Percentiles rank a stretch among this genome's conserved stretches.
Evolutionary conservation across 2,888 invertebrate genomes (phyloP).

Genomic region (Drosophila rellima): DNA sequence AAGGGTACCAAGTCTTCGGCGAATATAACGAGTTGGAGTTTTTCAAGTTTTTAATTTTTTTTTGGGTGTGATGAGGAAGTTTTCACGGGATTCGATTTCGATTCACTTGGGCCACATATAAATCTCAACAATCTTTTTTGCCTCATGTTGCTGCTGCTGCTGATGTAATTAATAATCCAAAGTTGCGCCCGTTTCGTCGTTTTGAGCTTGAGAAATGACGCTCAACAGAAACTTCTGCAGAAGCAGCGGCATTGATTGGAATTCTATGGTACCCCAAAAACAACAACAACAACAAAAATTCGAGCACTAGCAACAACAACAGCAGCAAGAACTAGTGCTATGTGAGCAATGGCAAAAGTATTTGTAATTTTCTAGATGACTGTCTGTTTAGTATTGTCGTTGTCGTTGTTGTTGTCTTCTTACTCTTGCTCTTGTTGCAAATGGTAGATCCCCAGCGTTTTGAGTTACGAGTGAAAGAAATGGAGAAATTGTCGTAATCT

Average conservation of each 20-base stretch:
- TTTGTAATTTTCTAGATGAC: conserved; percentile 78
- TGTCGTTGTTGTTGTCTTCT: conserved; percentile 8
- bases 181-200: conserved; percentile 77
- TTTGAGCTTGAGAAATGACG: conserved; percentile 81
- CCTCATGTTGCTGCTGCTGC: conserved; percentile 33
- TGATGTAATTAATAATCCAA: conserved; percentile 80
- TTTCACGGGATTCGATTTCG: conserved; percentile 73
- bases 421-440: conserved; percentile 25
- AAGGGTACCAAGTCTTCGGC: background rate
- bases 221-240: conserved; percentile 32
- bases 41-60: background rate
- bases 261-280: conserved; percentile 52
- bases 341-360: conserved; percentile 74
- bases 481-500: conserved; percentile 77
- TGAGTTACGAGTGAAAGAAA: conserved; percentile 60
- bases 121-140: conserved; percentile 61
- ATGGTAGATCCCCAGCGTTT: conserved; percentile 68
- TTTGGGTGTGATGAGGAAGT: conserved; percentile 18
- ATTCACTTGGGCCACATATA: conserved; percentile 71
- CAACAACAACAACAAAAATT: conserved; percentile 11
- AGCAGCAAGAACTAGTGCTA: conserved; percentile 22
- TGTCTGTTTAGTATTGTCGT: conserved; percentile 53
- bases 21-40: background rate
- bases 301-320: conserved; percentile 20
- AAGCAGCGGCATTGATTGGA: conserved; percentile 70